A percentile compares a stretch with the other conserved stretches of the same genome.
These are phyloP conservation scores for Lucilia cuprina DNA, from an alignment of 1,140 invertebrate genomes.

Conservation along the genomic window DNA sequence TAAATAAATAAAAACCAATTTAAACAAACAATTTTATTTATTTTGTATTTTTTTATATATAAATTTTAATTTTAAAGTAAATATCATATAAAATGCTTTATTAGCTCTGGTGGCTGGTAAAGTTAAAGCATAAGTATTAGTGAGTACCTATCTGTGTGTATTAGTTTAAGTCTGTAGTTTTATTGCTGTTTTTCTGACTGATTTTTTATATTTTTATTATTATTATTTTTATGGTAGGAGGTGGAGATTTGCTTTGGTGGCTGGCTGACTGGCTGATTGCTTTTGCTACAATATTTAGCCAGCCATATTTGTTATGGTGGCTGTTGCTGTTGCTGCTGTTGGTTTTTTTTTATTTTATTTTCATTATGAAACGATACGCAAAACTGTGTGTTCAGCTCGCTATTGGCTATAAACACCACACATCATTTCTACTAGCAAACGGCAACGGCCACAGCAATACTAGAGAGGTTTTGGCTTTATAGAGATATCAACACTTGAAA, in stretches of 20 bases:
- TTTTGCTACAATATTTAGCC: neutral
- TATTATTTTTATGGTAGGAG: constrained; percentile 1
- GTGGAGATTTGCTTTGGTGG: neutral
- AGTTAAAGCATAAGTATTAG: neutral
- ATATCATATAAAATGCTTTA: constrained; percentile 18
- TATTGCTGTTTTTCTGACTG: neutral
- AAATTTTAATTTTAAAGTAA: neutral
- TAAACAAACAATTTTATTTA: too few species aligned
- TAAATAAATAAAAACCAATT: too few species aligned
- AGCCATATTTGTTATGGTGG: constrained; percentile 12
- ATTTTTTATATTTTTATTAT: constrained; percentile 1
- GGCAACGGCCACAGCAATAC: neutral
- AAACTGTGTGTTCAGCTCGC: neutral
- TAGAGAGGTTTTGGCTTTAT: neutral
- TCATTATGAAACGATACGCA: constrained; percentile 13
- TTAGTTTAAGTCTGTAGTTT: neutral
- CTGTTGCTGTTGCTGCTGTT: neutral
- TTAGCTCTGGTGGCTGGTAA: neutral
- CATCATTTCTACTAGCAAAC: neutral
- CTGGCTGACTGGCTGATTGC: neutral
- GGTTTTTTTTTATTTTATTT: neutral
- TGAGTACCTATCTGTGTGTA: neutral
- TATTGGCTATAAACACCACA: neutral
- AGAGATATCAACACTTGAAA: constrained; percentile 14
- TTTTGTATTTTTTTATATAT: too few species aligned